Evolutionary conservation across 2,888 invertebrate species (phyloP).

Genomic region (Trachelus troglodyta): DNA sequence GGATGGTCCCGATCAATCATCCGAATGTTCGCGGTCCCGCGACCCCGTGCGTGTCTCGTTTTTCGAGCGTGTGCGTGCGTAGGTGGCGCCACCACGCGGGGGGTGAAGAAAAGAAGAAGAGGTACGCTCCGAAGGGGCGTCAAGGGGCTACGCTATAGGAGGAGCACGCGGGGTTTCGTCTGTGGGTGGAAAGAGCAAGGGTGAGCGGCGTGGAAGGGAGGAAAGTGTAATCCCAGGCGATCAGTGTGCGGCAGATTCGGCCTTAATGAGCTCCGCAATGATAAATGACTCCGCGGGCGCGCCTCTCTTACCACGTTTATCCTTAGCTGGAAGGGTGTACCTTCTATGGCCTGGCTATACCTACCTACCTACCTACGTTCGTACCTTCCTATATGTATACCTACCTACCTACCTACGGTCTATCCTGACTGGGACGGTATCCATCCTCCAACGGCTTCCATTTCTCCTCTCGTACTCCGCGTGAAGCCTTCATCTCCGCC

Average conservation of each 20-base stretch:
- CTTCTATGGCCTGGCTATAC: conserved; percentile 25
- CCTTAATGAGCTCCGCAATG: conserved; percentile 68
- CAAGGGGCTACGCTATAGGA: background rate
- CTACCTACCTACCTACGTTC: conserved; percentile 10
- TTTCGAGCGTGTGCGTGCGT: conserved; percentile 13
- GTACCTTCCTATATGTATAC: conserved; percentile 28
- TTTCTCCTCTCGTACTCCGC: conserved; percentile 40
- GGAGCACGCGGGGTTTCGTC: conserved; percentile 11
- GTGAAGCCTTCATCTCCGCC: conserved; percentile 64
- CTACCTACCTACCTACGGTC: background rate
- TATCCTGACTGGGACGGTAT: conserved; percentile 22
- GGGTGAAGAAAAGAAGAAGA: conserved; percentile 13
- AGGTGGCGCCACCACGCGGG: conserved; percentile 20
- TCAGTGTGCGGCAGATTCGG: conserved; percentile 65
- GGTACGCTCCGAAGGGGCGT: background rate
- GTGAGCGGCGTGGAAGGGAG: conserved; percentile 23
- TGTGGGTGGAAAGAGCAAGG: conserved; percentile 8
- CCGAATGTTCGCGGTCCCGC: conserved; percentile 10
- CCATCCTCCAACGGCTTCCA: conserved; percentile 40
- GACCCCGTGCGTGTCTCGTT: conserved; percentile 11
- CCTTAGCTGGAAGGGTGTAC: conserved; percentile 39
- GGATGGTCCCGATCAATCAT: conserved; percentile 17
- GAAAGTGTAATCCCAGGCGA: conserved; percentile 57
- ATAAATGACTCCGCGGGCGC: conserved; percentile 68
- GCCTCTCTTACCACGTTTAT: conserved; percentile 60